Evolutionary conservation across 2,888 invertebrate species (phyloP).

Genomic region (Hemicrepidius hirtus): DNA sequence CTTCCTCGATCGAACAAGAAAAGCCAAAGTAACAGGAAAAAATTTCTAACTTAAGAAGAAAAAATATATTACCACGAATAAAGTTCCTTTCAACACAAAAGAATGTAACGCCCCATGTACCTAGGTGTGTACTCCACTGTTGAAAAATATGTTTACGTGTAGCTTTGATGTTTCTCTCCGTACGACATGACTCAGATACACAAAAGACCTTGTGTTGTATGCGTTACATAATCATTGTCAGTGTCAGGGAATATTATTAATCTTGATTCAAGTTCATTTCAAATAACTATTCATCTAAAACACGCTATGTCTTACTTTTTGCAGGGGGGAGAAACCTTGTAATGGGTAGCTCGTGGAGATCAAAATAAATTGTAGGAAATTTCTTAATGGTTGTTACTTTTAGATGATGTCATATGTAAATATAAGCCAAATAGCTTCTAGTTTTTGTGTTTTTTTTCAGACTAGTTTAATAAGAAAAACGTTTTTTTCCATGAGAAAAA

Average conservation of each 20-base stretch:
- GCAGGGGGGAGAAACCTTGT: neutral
- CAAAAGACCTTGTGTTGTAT: slow-evolving; percentile 27
- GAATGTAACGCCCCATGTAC: no score
- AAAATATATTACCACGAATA: no score
- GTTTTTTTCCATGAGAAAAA: no score
- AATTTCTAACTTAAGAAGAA: no score
- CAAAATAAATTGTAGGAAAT: slow-evolving; percentile 14
- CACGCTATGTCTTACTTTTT: neutral
- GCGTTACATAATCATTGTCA: slow-evolving; percentile 48
- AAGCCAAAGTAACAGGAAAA: no score
- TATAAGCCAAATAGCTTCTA: slow-evolving; percentile 19
- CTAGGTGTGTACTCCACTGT: no score
- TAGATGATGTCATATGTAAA: slow-evolving; percentile 38
- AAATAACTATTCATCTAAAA: slow-evolving; percentile 32
- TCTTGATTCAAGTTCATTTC: slow-evolving; percentile 45
- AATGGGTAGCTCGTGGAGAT: neutral
- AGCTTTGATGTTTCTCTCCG: neutral
- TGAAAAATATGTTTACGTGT: no score
- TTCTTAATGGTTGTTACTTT: slow-evolving; percentile 31
- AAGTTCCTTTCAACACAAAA: no score
- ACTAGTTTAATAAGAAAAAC: no score
- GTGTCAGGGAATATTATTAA: slow-evolving; percentile 45
- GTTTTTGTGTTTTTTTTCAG: slow-evolving; percentile 31
- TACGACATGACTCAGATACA: slow-evolving; percentile 4
- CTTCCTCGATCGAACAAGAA: no score